Base-by-base conservation (phyloP, 1,140 invertebrate species). In the Pollicipes pollicipes region DNA sequence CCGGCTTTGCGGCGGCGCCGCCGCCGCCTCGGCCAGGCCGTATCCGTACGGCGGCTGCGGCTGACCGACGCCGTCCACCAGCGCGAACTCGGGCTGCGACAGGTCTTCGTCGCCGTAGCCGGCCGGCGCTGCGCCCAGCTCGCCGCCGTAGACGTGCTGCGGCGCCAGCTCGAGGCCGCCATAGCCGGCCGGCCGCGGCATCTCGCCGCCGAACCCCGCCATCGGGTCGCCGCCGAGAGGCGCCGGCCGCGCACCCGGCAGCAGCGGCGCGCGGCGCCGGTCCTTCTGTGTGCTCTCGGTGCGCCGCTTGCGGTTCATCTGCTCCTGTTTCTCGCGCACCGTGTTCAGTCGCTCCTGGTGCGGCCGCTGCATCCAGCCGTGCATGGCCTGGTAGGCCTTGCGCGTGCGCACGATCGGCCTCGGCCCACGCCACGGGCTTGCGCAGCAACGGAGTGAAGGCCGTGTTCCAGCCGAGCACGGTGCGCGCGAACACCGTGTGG, bases 401-500 rank as follows among this genome's bases (percentile, higher is more conserved):
- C 64, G 64, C 64, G 64, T 66, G 64, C 64, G 64, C n/a, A 16
- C n/a, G 27, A 24, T 66, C 64, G 3, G 64, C 16, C n/a, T 66
- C 27, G 64, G 10, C 3, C 64, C 64, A 66, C 24, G 64, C 24
- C 64, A 29, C 28, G 8, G 64, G 64, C 27, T 66, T 27, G 27
- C 64, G 64, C n/a, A 66, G 64, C 28, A 66, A n/a, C n/a, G 64
- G 64, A 1, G 27, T 66, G 64, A 66, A 66, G 27, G 64, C 64
- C 17, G 27, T 6, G 64, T 66, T 66, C 64, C 64, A 66, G n/a
- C 64, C 64, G 27, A 66, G 64, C 28, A 66, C 64, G 28, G 27
- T 66, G 64, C 64, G 64, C n/a, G 64, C 64, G 64, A 66, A 66
- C 64, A 66, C 64, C 3, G 64, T 66, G 64, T 66, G 64, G 64